phyloP scores from a whole-genome alignment of 1,140 invertebrate genomes.

The Drosophila aff. region DNA sequence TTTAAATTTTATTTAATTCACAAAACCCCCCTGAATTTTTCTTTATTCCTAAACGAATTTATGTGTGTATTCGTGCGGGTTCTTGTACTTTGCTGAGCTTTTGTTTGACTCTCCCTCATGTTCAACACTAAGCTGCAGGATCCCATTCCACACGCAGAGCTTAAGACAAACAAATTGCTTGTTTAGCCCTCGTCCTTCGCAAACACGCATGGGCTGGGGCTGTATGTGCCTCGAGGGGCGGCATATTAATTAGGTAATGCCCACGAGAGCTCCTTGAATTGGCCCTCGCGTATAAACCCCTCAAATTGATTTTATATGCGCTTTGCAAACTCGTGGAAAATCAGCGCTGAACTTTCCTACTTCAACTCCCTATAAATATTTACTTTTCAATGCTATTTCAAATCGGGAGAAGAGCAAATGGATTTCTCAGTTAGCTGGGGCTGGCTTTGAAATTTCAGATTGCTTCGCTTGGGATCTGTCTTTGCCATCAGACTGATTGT shows the following conservation, averaged over 20 bases:
- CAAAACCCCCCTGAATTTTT: neutral
- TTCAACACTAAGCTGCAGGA: slow-evolving; percentile 2
- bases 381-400: slow-evolving; percentile 32
- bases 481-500: slow-evolving; percentile 35
- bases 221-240: slow-evolving; percentile 14
- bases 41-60: neutral
- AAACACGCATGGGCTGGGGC: slow-evolving; percentile 1
- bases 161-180: slow-evolving; percentile 72
- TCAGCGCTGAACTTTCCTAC: slow-evolving; percentile 2
- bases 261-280: slow-evolving; percentile 28
- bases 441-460: slow-evolving; percentile 17
- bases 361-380: slow-evolving; percentile 44
- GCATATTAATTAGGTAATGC: slow-evolving; percentile 52
- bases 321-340: slow-evolving; percentile 23
- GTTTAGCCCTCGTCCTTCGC: slow-evolving; percentile 48
- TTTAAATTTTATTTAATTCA: slow-evolving; percentile 76
- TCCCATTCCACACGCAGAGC: slow-evolving; percentile 13
- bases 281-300: slow-evolving; percentile 26
- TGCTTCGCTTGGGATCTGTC: neutral
- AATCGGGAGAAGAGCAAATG: slow-evolving; percentile 22
- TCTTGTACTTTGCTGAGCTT: slow-evolving; percentile 13
- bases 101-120: slow-evolving; percentile 24
- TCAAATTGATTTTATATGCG: slow-evolving; percentile 45
- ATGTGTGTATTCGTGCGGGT: slow-evolving; percentile 2
- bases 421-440: slow-evolving; percentile 9